Conservation (phyloP, 2,888 invertebrate genomes). For the Ormyrus rosae region DNA sequence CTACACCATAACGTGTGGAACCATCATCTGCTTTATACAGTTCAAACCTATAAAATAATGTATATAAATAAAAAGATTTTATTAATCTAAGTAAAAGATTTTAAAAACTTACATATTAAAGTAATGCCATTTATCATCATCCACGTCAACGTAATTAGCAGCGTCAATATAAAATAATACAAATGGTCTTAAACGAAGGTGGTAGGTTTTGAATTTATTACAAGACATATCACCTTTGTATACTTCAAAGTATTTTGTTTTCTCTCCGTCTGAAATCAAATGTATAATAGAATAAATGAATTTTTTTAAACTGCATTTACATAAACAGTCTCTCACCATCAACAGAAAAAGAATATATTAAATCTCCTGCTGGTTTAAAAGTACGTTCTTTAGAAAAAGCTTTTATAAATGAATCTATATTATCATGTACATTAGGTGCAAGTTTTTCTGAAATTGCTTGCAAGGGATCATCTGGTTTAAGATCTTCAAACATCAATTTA, state of each 20-base stretch:
- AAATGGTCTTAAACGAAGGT: constrained; percentile 92
- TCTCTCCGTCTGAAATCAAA: constrained; percentile 65
- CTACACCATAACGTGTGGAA: constrained; percentile 82
- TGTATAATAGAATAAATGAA: constrained; percentile 18
- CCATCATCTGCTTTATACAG: constrained; percentile 81
- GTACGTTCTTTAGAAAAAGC: constrained; percentile 83
- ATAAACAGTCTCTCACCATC: constrained; percentile 70
- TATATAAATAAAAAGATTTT: constrained; percentile 3
- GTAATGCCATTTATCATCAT: constrained; percentile 94
- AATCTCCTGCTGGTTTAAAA: constrained; percentile 87
- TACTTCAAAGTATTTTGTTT: constrained; percentile 83
- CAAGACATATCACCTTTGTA: constrained; percentile 85
- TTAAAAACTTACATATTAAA: constrained; percentile 83
- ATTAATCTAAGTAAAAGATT: not conserved
- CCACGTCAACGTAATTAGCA: constrained; percentile 93
- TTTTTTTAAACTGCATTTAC: constrained; percentile 1
- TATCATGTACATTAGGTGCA: constrained; percentile 83
- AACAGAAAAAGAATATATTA: constrained; percentile 80
- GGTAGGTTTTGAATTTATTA: constrained; percentile 86
- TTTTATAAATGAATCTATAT: constrained; percentile 84
- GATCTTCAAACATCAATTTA: constrained; percentile 78
- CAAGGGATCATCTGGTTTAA: constrained; percentile 86
- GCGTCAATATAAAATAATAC: constrained; percentile 97
- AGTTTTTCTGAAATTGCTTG: constrained; percentile 83
- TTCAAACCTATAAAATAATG: constrained; percentile 80